Base-by-base conservation (phyloP, 2,113 vertebrate genomes). In the Tympanuchus pallidicinctus region DNA sequence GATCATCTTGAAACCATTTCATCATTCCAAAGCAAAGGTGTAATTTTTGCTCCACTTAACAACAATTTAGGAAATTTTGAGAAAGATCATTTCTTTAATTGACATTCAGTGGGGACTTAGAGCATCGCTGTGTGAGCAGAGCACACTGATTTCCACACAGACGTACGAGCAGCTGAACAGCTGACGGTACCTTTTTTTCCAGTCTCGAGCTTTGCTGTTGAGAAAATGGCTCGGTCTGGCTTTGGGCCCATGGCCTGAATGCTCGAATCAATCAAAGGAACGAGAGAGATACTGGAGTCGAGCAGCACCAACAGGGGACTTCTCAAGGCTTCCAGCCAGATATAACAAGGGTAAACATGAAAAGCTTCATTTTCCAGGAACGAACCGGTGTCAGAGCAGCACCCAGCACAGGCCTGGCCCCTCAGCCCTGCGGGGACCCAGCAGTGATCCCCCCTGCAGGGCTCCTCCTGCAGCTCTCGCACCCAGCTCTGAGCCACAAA, bases 341-440 rank as follows among this genome's bases (percentile, higher is more conserved):
- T 82, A 94, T 32, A 97, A 93, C 94, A 97, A 95, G 82, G 94
- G 87, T 81, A 95, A 97, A 97, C 95, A 96, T 14, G 92, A 94
- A 88, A 95, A 95, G 93, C 87, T 96, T 92, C 84, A 94, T 90
- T 94, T 90, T 95, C 92, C 94, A 96, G 89, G 92, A 96, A 95
- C 66, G 81, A 96, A 92, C 89, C 83, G 76, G 94, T 64, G 81
- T 75, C 92, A 88, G 86, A 82, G 74, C 91, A 92, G 90, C 13
- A 77, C 89, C 28, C 92, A 96, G 95, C 91, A 93, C 94, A 94
- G 13, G 81, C 42, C 50, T 83, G 89, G 27, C 4, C 85, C 54
- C 82, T 81, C 81, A 92, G 89, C 42, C 75, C 90, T 61, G 75
- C 5, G 2, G 19, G 14, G 75, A 42, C 42, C 61, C 22, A 32